Evolutionary conservation across 2,797 vertebrate genomes (phyloP).

Genomic region (Huso huso): DNA sequence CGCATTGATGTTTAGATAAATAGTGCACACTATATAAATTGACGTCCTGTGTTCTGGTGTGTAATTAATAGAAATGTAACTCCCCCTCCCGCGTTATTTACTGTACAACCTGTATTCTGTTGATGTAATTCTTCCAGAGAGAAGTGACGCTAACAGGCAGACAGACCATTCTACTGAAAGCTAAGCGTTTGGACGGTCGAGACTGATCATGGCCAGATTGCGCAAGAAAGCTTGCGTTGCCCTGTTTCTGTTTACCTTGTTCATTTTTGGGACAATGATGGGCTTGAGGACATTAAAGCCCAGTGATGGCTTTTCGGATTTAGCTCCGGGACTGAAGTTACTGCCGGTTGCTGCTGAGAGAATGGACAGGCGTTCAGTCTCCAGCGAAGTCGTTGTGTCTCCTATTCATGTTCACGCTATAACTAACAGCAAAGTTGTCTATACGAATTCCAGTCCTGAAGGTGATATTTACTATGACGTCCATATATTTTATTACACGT

Average conservation of each 20-base stretch:
- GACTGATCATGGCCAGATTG: conserved; percentile 62
- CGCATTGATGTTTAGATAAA: neutral
- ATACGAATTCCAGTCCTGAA: conserved; percentile 51
- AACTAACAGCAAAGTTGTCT: conserved; percentile 40
- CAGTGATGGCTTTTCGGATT: conserved; percentile 66
- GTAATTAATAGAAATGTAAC: neutral
- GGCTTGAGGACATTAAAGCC: conserved; percentile 76
- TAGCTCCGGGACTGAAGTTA: conserved; percentile 62
- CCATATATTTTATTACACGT: conserved; percentile 79
- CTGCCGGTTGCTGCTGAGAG: conserved; percentile 54
- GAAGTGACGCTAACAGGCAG: neutral
- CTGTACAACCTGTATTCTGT: neutral
- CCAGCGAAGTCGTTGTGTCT: conserved; percentile 46
- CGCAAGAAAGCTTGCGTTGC: conserved; percentile 74
- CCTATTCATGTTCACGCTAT: conserved; percentile 40
- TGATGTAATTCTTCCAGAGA: neutral
- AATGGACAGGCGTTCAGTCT: conserved; percentile 51
- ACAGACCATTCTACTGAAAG: neutral
- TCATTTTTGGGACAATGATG: conserved; percentile 81
- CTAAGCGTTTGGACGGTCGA: conserved; percentile 13
- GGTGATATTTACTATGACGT: conserved; percentile 70
- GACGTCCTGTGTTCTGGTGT: neutral
- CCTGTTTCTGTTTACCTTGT: conserved; percentile 74
- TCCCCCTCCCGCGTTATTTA: neutral
- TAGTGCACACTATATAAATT: neutral